Evolutionary conservation across 2,888 invertebrate genomes (phyloP).

Genomic region (Lasioglossum oenotherae): DNA sequence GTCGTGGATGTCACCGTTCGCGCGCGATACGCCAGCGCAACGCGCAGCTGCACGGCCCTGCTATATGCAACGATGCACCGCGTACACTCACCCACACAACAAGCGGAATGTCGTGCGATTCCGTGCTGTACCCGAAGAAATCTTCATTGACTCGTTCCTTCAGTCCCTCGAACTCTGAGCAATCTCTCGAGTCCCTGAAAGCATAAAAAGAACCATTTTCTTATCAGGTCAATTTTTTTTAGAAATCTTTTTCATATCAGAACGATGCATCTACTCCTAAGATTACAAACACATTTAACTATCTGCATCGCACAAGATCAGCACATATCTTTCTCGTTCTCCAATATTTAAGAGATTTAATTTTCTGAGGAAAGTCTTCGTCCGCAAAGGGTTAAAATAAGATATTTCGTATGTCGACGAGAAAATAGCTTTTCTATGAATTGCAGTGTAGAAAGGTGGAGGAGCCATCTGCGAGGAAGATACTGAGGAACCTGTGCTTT

Average conservation of each 20-base stretch:
- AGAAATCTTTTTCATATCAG: too few relatives aligned
- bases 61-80: constrained; percentile 37
- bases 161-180: constrained; percentile 26
- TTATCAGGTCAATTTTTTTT: neutral
- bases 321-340: neutral
- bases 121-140: constrained; percentile 29
- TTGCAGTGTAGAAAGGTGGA: neutral
- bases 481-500: neutral
- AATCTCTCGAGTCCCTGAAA: neutral
- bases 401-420: neutral
- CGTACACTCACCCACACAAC: constrained; percentile 28
- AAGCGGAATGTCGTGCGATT: constrained; percentile 22
- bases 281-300: neutral
- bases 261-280: neutral
- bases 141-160: constrained; percentile 57
- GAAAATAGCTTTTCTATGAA: neutral
- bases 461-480: neutral
- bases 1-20: constrained; percentile 64
- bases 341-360: neutral
- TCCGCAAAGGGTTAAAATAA: neutral
- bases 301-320: neutral
- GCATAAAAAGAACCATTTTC: neutral
- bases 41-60: constrained; percentile 62
- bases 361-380: neutral
- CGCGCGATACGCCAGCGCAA: constrained; percentile 32